Evolutionary conservation across 2,888 invertebrate genomes (phyloP).

Genomic region (Nesidiocoris tenuis): DNA sequence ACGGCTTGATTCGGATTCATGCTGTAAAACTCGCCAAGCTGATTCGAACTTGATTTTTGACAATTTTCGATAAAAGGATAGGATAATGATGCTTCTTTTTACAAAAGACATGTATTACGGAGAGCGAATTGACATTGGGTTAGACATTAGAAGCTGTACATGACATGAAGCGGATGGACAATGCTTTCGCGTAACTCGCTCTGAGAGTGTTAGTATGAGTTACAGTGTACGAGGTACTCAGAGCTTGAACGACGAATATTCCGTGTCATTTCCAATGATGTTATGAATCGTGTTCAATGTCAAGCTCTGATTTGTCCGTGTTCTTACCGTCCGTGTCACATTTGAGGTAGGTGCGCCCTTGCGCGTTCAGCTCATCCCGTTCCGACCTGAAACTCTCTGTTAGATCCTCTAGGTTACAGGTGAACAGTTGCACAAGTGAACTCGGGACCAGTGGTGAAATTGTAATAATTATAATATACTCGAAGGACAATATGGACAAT

Average conservation of each 20-base stretch:
- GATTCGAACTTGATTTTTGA: too few relatives aligned
- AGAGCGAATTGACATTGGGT: background rate
- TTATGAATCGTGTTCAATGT: background rate
- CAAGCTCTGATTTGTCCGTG: constrained; percentile 28
- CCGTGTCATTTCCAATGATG: constrained; percentile 4
- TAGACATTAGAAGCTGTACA: background rate
- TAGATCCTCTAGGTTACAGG: constrained; percentile 31
- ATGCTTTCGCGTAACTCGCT: constrained; percentile 33
- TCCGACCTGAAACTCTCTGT: constrained; percentile 64
- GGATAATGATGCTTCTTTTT: too few relatives aligned
- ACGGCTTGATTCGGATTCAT: too few relatives aligned
- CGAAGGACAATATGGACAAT: too few relatives aligned
- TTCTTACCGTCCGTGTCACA: constrained; percentile 79
- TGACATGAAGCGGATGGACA: constrained; percentile 14
- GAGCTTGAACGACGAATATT: constrained; percentile 19
- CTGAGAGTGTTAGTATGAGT: constrained; percentile 36
- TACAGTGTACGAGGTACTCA: constrained; percentile 18
- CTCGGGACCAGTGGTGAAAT: background rate
- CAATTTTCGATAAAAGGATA: too few relatives aligned
- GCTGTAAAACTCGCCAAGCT: too few relatives aligned
- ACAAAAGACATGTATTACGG: too few relatives aligned
- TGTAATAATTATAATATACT: too few relatives aligned
- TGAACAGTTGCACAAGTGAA: background rate
- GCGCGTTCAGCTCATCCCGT: constrained; percentile 73
- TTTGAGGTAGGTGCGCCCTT: constrained; percentile 81